Evolutionary conservation across 2,797 vertebrate species (phyloP), one percentile per base, ranked within the genome.

Genomic region (Callimico goeldii): DNA sequence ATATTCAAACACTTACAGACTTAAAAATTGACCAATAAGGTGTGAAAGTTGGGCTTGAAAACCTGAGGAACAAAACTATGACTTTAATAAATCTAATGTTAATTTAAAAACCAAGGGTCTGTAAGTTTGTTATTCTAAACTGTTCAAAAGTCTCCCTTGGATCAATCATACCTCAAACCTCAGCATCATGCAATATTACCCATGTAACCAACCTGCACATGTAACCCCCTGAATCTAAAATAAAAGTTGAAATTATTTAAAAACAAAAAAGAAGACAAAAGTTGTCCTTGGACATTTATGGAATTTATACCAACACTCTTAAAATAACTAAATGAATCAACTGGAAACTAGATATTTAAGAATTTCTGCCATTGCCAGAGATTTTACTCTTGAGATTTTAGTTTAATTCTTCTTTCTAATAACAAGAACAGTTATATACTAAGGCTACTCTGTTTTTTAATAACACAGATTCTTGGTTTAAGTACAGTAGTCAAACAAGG

Each of bases 11-110:
- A 93, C 20, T 58, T 50, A 10, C 39, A 94, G 4, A 88, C 36
- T 93, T 82, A 70, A 89, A 95, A 92, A 83, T 14, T 87, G 30
- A 79, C 33, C 46, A 86, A 30, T 52, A 90, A 81, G 5, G 82
- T 90, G 39, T 95, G 55, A 84, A 92, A 91, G 43, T 36, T 96
- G 11, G 36, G 72, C 22, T 58, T 76, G 10, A 92, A 95, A 13
- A 2, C 11, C 52, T 72, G 24, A 85, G 36, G 30, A 43, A 41
- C 50, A 36, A 58, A 77, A 39, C 14, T 94, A 9, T 67, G 48
- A 83, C 41, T 89, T 95, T 97, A 88, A 88, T 91, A 91, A 84
- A 88, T n/a, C 72, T 30, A 75, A 88, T 85, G 46, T 73, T 94
- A 73, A 90, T 81, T 73, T 89, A 84, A 95, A 97, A 79, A 8